Conservation (phyloP, 2,797 vertebrate genomes). For the Scolopax rusticola region DNA sequence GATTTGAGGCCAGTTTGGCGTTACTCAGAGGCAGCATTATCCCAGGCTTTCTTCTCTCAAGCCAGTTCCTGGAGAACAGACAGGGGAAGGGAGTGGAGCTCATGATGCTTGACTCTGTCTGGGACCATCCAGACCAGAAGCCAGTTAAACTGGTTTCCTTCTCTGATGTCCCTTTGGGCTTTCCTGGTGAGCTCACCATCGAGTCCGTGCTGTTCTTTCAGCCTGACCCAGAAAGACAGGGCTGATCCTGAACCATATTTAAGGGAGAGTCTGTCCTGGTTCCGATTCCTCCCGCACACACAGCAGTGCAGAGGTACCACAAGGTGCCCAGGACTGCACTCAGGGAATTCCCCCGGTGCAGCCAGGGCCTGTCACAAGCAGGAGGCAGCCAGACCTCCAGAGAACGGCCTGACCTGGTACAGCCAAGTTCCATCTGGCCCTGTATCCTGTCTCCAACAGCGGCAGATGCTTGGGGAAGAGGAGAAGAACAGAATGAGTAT, state of each 20-base stretch:
- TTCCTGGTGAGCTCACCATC: background rate
- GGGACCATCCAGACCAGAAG: background rate
- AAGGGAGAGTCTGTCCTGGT: conserved; percentile 38
- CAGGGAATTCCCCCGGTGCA: background rate
- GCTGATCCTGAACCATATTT: conserved; percentile 10
- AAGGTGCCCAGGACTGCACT: fast-evolving
- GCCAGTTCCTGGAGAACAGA: background rate
- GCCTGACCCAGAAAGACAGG: conserved; percentile 30
- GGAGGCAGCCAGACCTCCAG: background rate
- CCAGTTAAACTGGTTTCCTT: background rate
- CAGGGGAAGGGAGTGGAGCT: background rate
- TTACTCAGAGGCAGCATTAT: fast-evolving
- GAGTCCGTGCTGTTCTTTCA: background rate
- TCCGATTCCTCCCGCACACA: background rate
- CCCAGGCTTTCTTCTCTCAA: background rate
- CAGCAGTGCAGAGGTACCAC: background rate
- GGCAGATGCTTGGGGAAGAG: background rate
- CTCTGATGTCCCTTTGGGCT: background rate
- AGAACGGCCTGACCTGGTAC: background rate
- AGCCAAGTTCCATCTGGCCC: background rate
- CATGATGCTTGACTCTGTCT: fast-evolving
- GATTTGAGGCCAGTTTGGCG: background rate
- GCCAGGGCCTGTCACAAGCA: background rate
- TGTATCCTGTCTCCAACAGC: background rate
- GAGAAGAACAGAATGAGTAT: background rate